Evolutionary conservation across 2,888 invertebrate species (phyloP), one percentile per base, ranked within the genome.

Genomic region (Mythimna loreyi): DNA sequence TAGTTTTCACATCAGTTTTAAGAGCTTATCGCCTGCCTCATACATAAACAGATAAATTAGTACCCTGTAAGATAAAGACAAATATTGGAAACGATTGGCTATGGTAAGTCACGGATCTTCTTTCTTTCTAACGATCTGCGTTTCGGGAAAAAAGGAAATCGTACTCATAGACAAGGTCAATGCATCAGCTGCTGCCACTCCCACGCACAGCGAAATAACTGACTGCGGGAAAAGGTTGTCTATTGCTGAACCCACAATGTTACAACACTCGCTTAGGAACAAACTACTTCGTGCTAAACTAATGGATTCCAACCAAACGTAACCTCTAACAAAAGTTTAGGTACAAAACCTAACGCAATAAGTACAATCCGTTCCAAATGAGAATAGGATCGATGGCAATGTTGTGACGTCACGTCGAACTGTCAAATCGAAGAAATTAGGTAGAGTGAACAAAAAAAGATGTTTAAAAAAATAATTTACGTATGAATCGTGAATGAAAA

Each of bases 171-270:
- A n/a, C 50, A 76, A 55, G 67, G 76, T 60, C 72, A 78, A 61
- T 71, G 72, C 50, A 78, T 60, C 74, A 75, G 78, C 72, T 75
- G 74, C 25, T 25, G 19, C 2, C 11, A 52, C n/a, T 75, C 74
- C 21, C 78, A 75, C 78, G 74, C 78, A 56, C 59, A 55, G 63
- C 47, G 43, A 78, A 72, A 50, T 69, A 50, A 67, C 68, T 36
- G 33, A 33, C 25, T 50, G 40, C 28, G 55, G 45, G 11, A 72
- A 71, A 43, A 59, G 11, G 36, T 45, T 36, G 49, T 30, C 43
- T 60, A 43, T 43, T 68, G 16, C 50, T 60, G 55, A 23, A 56
- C 58, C 49, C 28, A 49, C 45, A 36, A 47, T 23, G 33, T 50
- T 57, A 67, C 52, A 58, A 53, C 55, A 6, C 33, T 21, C 25